A percentile compares a stretch with the other conserved stretches of the same genome.
Conservation (phyloP, 53 echinoderm and acorn worm species). For the Apostichopus leukothele region DNA sequence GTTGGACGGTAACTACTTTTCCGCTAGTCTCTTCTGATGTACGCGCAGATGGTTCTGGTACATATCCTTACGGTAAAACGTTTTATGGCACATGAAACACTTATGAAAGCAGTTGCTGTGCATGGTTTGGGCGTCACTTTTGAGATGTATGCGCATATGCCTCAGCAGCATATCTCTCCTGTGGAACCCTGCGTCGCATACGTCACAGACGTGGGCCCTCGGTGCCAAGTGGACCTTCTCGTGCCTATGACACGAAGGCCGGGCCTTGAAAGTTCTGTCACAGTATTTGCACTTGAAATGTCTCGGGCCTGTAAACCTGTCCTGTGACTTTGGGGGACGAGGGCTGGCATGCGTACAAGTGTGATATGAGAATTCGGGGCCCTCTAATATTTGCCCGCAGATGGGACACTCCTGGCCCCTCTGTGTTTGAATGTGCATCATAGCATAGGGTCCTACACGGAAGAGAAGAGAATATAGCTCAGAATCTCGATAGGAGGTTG, state of each 20-base stretch:
- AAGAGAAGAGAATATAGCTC: not conserved
- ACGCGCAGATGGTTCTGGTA: not conserved
- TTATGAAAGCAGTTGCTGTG: not conserved
- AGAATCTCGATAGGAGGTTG: too few species aligned
- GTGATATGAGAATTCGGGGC: not conserved
- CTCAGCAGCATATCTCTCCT: not conserved
- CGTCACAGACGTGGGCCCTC: not conserved
- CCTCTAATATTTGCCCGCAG: not conserved
- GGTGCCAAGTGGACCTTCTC: not conserved
- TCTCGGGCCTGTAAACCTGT: not conserved
- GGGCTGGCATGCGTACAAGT: not conserved
- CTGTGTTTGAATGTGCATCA: not conserved
- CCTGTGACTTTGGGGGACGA: not conserved
- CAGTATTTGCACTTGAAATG: not conserved
- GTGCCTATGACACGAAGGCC: not conserved
- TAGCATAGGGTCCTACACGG: not conserved
- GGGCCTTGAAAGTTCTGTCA: not conserved
- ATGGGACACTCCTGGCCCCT: not conserved
- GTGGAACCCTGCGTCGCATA: not conserved
- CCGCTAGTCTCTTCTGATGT: not conserved
- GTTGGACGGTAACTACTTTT: too few species aligned
- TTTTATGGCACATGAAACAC: not conserved
- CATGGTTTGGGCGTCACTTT: not conserved
- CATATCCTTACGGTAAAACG: not conserved
- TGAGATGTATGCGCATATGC: not conserved